Evolutionary conservation across 2,113 vertebrate genomes (phyloP), one percentile per base, ranked within the genome.

Genomic region (Callipepla californica): DNA sequence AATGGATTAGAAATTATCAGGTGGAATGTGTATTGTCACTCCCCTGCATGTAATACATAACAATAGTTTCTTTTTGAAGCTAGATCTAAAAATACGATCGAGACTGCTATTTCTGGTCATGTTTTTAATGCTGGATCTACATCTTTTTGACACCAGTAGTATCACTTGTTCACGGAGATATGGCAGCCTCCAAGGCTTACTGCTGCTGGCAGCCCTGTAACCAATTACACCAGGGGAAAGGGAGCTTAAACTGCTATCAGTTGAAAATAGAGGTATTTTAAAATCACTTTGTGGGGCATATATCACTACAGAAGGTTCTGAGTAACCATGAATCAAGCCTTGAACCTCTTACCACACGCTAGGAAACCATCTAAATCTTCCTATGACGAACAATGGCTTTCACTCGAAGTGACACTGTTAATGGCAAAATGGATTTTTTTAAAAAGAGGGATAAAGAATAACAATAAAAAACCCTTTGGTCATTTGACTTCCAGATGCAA

Each of bases 321-420:
- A 81, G 40, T 67, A 92, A 89, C 75, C 70, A 91, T 92, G 91
- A 96, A 96, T 96, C 91, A 92, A 91, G 85, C 57, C 68, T 80
- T 4, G 38, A 95, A 85, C 77, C 87, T 96, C 80, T 91, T 94
- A 91, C 57, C 48, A 40, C 38, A n/a, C 44, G 58, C 66, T 93
- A 93, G 79, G 44, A 95, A 21, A 66, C 40, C 66, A 78, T 38
- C 61, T 94, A 92, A 94, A 88, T 95, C 87, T 96, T 96, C 70
- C 70, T 91, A 28, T 77, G 90, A 87, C 94, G 92, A 93, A 75
- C 47, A 82, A 84, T 72, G 72, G 51, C 90, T 96, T 96, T 93
- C 73, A 83, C 73, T 93, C 2, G 40, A 79, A 78, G 89, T 90
- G 91, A 85, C 47, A 45, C 26, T 70, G 36, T 80, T 96, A 93